Conservation (phyloP, 2,113 vertebrate genomes). For the Microtus pennsylvanicus region DNA sequence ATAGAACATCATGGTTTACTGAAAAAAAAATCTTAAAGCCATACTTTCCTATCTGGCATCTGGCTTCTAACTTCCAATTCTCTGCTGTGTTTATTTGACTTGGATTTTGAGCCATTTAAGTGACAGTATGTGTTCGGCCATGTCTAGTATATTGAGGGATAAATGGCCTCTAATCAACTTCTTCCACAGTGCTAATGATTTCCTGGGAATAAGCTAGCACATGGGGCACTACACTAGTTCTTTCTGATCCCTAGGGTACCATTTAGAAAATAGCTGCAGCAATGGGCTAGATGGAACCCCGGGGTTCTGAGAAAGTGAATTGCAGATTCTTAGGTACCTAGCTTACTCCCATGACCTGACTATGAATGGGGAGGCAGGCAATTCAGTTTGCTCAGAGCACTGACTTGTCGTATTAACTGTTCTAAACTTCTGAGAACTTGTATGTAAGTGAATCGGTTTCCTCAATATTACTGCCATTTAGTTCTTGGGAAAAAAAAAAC, state of each 20-base stretch:
- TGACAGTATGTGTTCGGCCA: neutral
- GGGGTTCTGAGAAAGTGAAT: slow-evolving; percentile 56
- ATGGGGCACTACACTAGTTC: neutral
- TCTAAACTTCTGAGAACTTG: slow-evolving; percentile 37
- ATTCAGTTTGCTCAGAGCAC: slow-evolving; percentile 31
- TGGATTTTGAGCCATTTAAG: slow-evolving; percentile 28
- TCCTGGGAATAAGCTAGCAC: slow-evolving; percentile 62
- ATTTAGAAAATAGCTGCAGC: slow-evolving; percentile 67
- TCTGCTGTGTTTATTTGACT: slow-evolving; percentile 30
- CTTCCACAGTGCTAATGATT: slow-evolving; percentile 65
- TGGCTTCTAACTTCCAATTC: neutral
- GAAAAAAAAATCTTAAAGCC: neutral
- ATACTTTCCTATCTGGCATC: neutral
- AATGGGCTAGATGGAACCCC: neutral
- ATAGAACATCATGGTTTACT: neutral
- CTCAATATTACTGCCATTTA: neutral
- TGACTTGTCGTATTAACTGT: neutral
- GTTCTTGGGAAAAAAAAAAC: neutral
- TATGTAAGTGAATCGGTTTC: neutral
- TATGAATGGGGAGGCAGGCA: slow-evolving; percentile 8
- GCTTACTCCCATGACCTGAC: neutral
- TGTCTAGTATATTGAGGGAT: slow-evolving; percentile 47
- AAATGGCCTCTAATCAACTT: slow-evolving; percentile 56
- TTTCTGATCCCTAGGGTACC: slow-evolving; percentile 51
- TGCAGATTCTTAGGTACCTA: slow-evolving; percentile 42